Conservation (phyloP, 2,113 vertebrate species). For the Coryphaenoides rupestris region DNA sequence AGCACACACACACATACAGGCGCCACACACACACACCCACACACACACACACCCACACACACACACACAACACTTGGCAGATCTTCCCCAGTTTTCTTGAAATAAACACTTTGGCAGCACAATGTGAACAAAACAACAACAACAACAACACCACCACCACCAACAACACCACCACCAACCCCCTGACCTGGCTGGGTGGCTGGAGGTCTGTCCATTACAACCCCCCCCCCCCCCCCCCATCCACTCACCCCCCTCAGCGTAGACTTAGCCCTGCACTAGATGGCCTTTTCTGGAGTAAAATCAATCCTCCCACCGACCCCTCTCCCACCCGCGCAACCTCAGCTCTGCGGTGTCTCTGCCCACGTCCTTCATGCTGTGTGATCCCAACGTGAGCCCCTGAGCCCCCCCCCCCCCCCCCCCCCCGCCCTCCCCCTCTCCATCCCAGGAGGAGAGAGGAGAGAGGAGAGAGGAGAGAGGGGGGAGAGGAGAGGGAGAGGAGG, state of each 20-base stretch:
- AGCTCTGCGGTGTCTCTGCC: too few species aligned
- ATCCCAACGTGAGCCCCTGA: too few species aligned
- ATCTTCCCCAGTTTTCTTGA: not conserved
- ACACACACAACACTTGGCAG: not conserved
- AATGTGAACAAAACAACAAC: not conserved
- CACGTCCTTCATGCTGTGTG: constrained; percentile 56
- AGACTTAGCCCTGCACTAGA: constrained; percentile 40
- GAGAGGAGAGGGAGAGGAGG: not conserved
- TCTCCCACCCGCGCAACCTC: constrained; percentile 13
- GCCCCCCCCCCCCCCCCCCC: too few species aligned
- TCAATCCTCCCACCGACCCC: constrained; percentile 55
- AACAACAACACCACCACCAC: too few species aligned
- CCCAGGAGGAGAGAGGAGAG: constrained; percentile 11
- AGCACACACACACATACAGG: too few species aligned
- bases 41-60: not conserved
- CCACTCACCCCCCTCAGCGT: constrained; percentile 37
- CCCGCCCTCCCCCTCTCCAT: not conserved
- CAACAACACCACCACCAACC: too few species aligned
- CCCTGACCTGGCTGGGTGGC: too few species aligned
- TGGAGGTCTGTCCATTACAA: constrained; percentile 22
- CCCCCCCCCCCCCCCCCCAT: constrained; percentile 26
- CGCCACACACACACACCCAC: not conserved
- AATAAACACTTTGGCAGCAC: not conserved
- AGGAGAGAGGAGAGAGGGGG: not conserved
- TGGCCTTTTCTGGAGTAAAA: constrained; percentile 56